Percentiles rank a stretch among this genome's conserved stretches.
Conservation (phyloP, 2,888 invertebrate species). For the Chrysolina haemoptera region DNA sequence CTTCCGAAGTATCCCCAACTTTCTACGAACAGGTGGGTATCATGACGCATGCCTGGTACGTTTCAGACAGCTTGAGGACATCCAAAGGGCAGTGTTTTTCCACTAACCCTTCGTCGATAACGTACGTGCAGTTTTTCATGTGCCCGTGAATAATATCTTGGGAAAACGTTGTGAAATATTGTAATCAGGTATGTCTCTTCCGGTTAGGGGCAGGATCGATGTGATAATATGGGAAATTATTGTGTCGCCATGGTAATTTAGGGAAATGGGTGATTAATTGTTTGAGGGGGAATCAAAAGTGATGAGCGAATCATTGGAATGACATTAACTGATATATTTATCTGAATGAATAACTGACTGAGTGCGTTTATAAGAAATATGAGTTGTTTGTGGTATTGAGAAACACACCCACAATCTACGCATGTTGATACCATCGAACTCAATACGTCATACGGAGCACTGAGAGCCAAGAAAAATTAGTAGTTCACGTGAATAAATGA, state of each 20-base stretch:
- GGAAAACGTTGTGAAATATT: not conserved
- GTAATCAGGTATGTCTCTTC: constrained; percentile 12
- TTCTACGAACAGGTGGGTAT: constrained; percentile 40
- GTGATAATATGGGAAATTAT: not conserved
- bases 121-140: constrained; percentile 29
- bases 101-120: not conserved
- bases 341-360: no score
- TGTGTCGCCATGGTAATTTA: not conserved
- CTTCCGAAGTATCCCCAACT: not conserved
- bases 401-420: no score
- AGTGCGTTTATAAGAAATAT: no score
- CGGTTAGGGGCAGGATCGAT: constrained; percentile 1
- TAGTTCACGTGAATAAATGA: no score
- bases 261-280: no score
- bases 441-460: no score
- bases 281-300: no score
- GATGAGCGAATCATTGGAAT: no score
- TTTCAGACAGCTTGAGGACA: constrained; percentile 46
- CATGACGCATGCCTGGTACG: constrained; percentile 44
- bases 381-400: no score
- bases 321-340: no score
- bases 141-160: not conserved
- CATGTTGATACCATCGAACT: no score
- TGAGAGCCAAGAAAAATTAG: no score
- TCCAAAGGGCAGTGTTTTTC: constrained; percentile 41